Evolutionary conservation across 1,140 invertebrate species (phyloP).

Genomic region (Limonius californicus): DNA sequence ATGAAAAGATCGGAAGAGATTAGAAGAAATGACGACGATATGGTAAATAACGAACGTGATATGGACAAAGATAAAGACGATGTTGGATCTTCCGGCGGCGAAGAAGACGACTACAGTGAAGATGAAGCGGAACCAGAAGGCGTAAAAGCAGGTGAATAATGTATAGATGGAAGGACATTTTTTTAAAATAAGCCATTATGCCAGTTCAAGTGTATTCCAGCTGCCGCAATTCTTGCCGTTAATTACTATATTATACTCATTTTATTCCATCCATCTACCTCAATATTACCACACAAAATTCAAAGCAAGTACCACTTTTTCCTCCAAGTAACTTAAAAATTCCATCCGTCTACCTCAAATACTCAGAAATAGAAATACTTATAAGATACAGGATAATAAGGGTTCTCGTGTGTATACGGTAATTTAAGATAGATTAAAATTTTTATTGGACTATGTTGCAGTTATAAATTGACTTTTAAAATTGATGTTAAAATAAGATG

Average conservation of each 20-base stretch:
- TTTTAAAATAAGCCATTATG: constrained; percentile 12
- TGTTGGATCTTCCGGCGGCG: constrained; percentile 40
- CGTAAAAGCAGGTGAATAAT: constrained; percentile 44
- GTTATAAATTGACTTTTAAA: constrained; percentile 23
- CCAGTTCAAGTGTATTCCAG: constrained; percentile 24
- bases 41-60: constrained; percentile 38
- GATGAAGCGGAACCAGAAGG: constrained; percentile 43
- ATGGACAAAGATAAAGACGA: constrained; percentile 37
- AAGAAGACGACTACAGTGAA: constrained; percentile 46
- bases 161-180: background rate
- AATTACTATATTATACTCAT: constrained; percentile 31
- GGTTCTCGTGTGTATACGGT: constrained; percentile 38
- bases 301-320: background rate
- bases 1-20: constrained; percentile 44
- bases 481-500: constrained; percentile 16
- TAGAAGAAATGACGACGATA: constrained; percentile 37
- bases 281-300: constrained; percentile 26
- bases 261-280: constrained; percentile 49
- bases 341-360: constrained; percentile 48
- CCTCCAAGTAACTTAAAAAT: constrained; percentile 26
- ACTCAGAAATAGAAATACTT: constrained; percentile 29
- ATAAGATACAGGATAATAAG: constrained; percentile 35
- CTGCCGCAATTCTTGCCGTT: constrained; percentile 29
- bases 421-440: constrained; percentile 37
- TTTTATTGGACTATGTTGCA: constrained; percentile 31